Evolutionary conservation across 2,888 invertebrate genomes (phyloP).

Genomic region (Sceliomorpha sp.): DNA sequence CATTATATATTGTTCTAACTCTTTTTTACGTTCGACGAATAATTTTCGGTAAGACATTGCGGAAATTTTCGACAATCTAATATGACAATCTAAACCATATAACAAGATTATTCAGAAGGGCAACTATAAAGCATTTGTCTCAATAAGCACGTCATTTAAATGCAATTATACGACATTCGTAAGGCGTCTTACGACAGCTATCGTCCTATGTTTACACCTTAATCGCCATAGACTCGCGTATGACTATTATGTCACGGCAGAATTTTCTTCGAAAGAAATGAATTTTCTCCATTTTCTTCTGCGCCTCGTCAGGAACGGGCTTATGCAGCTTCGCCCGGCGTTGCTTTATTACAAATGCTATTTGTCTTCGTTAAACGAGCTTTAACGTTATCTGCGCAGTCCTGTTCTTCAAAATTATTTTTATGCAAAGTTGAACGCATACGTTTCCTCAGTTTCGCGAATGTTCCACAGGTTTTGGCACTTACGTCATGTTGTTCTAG

Average conservation of each 20-base stretch:
- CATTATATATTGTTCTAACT: too few species aligned
- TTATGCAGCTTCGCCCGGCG: slow-evolving; percentile 45
- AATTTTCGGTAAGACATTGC: too few species aligned
- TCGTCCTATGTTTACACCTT: slow-evolving; percentile 52
- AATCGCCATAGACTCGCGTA: slow-evolving; percentile 60
- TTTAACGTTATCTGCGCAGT: slow-evolving; percentile 25
- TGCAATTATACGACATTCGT: slow-evolving; percentile 12
- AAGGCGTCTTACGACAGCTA: slow-evolving; percentile 20
- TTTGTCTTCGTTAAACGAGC: slow-evolving; percentile 60
- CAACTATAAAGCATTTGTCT: neutral
- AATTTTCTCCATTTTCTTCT: slow-evolving; percentile 53
- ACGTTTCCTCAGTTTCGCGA: too few species aligned
- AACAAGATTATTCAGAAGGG: slow-evolving; percentile 2
- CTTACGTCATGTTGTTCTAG: too few species aligned
- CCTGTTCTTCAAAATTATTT: slow-evolving; percentile 45
- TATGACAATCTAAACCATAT: too few species aligned
- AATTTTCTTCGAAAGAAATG: slow-evolving; percentile 51
- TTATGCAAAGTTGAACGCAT: slow-evolving; percentile 22
- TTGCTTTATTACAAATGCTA: slow-evolving; percentile 53
- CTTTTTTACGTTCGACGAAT: too few species aligned
- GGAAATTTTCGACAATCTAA: too few species aligned
- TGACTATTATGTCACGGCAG: slow-evolving; percentile 49
- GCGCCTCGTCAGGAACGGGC: slow-evolving; percentile 38
- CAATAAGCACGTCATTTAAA: slow-evolving; percentile 8
- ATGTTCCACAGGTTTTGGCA: too few species aligned